Conservation (phyloP, 2,113 vertebrate species). For the Pluvialis apricaria region DNA sequence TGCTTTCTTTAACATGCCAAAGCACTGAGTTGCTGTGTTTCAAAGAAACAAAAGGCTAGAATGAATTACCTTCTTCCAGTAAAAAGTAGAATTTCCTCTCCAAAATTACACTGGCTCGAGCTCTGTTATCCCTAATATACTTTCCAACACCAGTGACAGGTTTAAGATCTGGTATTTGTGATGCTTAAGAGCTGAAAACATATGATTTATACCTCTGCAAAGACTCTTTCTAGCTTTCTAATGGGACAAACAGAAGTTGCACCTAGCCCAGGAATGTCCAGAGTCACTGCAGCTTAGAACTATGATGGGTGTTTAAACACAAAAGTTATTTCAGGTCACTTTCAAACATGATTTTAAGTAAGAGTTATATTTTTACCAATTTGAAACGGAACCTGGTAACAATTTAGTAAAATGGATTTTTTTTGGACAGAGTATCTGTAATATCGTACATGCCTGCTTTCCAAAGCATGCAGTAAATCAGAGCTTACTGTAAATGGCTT, state of each 20-base stretch:
- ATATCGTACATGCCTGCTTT: not conserved
- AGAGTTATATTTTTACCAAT: not conserved
- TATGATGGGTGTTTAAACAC: not conserved
- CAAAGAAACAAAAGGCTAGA: not conserved
- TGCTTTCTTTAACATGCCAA: not conserved
- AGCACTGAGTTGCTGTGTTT: not conserved
- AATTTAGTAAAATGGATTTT: slow-evolving; percentile 9
- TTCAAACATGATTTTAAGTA: not conserved
- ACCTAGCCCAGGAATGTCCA: not conserved
- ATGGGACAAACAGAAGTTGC: slow-evolving; percentile 17
- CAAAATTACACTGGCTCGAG: not conserved
- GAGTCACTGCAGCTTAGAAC: not conserved
- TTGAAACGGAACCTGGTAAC: not conserved
- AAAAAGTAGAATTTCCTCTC: slow-evolving; percentile 16
- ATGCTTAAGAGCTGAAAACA: not conserved
- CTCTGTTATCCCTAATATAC: not conserved
- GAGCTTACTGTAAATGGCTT: slow-evolving; percentile 3
- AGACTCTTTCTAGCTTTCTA: not conserved
- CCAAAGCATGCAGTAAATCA: not conserved
- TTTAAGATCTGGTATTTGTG: slow-evolving; percentile 20
- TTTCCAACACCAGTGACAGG: not conserved
- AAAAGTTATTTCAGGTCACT: not conserved
- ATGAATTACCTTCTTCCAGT: slow-evolving; percentile 7
- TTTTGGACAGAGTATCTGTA: not conserved
- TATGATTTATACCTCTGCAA: not conserved